Evolutionary conservation across 2,888 invertebrate genomes (phyloP).

Genomic region (Plusia festucae): DNA sequence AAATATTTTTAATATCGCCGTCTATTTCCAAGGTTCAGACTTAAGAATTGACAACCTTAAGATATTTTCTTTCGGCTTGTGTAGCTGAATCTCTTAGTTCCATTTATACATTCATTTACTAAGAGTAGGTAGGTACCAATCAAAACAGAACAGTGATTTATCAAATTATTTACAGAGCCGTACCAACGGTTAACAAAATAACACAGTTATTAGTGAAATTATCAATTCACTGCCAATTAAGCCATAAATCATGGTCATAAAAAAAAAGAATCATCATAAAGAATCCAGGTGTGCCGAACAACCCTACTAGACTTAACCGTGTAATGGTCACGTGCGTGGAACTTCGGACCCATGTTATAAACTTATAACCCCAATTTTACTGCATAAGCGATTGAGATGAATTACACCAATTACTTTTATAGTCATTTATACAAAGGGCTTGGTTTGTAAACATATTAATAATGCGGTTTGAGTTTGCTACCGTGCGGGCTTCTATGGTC

Average conservation of each 20-base stretch:
- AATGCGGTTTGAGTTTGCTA: slow-evolving; percentile 65
- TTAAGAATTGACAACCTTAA: too few species aligned
- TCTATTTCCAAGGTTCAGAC: too few species aligned
- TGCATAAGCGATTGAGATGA: slow-evolving; percentile 77
- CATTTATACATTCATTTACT: too few species aligned
- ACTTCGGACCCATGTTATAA: slow-evolving; percentile 32
- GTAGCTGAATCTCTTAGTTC: not conserved
- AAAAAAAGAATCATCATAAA: too few species aligned
- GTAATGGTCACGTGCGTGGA: slow-evolving; percentile 62
- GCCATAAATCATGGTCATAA: slow-evolving; percentile 46
- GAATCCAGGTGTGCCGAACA: slow-evolving; percentile 52
- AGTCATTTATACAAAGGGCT: slow-evolving; percentile 71
- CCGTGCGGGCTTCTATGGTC: slow-evolving; percentile 63
- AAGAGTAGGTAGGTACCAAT: too few species aligned
- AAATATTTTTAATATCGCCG: too few species aligned
- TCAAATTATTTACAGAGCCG: not conserved
- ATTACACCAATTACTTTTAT: slow-evolving; percentile 83
- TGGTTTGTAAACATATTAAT: slow-evolving; percentile 78
- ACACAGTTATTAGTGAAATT: slow-evolving; percentile 35
- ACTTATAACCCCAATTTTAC: slow-evolving; percentile 70
- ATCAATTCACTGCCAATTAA: slow-evolving; percentile 43
- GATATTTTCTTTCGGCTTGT: too few species aligned
- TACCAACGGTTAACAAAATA: slow-evolving; percentile 14
- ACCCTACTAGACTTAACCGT: slow-evolving; percentile 61
- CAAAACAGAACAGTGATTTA: not conserved